A percentile compares a stretch with the other conserved stretches of the same genome.
phyloP scores from a whole-genome alignment of 1,140 invertebrate genomes.

The Drosophila suzukii region DNA sequence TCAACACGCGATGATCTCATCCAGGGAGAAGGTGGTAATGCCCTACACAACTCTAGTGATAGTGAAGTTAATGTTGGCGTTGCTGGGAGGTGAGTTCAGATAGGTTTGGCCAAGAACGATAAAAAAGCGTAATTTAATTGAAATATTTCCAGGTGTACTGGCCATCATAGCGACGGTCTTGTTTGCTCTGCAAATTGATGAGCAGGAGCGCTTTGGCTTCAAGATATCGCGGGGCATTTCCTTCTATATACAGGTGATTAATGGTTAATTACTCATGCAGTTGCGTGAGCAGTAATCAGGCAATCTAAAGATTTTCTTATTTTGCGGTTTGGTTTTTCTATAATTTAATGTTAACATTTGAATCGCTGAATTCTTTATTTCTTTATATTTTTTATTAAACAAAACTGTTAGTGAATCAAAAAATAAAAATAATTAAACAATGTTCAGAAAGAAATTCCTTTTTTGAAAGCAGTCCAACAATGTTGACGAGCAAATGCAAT shows the following conservation, averaged over 20 bases:
- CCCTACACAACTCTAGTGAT: constrained; percentile 90
- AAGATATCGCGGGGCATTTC: constrained; percentile 90
- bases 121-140: constrained; percentile 25
- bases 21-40: constrained; percentile 91
- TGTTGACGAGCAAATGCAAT: no score
- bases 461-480: no score
- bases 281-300: not conserved
- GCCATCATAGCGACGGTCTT: constrained; percentile 91
- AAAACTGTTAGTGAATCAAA: no score
- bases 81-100: constrained; percentile 89
- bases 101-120: not conserved
- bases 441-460: no score
- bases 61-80: constrained; percentile 90
- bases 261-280: not conserved
- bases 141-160: constrained; percentile 87
- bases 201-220: constrained; percentile 89
- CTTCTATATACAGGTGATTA: constrained; percentile 93
- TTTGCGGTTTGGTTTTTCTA: no score
- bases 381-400: no score
- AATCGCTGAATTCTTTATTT: no score
- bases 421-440: no score
- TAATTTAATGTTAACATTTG: no score
- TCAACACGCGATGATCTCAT: constrained; percentile 93
- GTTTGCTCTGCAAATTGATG: constrained; percentile 93
- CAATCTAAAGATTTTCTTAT: not conserved